phyloP scores from a whole-genome alignment of 2,888 invertebrate species.

The Monoplex corrugatus region DNA sequence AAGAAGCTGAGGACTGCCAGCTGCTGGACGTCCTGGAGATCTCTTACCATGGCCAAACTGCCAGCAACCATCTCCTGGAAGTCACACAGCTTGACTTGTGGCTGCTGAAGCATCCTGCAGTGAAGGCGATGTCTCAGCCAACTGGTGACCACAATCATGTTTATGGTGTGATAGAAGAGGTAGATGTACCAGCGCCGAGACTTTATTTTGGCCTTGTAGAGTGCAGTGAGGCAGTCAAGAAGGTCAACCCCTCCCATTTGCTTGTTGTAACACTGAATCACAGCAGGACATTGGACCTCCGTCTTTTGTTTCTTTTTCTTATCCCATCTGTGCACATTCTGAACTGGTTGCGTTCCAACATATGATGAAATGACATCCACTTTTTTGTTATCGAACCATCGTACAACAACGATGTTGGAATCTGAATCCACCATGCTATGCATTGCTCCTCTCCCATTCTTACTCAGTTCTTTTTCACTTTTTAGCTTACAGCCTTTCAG shows the following conservation, averaged over 20 bases:
- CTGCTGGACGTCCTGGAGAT: too few species aligned
- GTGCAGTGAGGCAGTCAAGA: conserved; percentile 45
- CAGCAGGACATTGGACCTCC: conserved; percentile 42
- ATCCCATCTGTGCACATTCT: conserved; percentile 7
- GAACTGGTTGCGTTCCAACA: conserved; percentile 41
- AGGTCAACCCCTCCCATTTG: conserved; percentile 54
- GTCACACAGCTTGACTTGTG: too few species aligned
- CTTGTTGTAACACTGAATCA: conserved; percentile 51
- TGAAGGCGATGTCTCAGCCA: too few species aligned
- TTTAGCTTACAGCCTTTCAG: conserved; percentile 55
- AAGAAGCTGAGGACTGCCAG: too few species aligned
- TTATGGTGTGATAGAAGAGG: conserved; percentile 57
- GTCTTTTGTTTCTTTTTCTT: conserved; percentile 40
- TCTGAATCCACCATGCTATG: conserved; percentile 54
- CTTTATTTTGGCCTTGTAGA: conserved; percentile 49
- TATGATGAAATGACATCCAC: conserved; percentile 54
- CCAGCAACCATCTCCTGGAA: too few species aligned
- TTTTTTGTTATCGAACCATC: conserved; percentile 62
- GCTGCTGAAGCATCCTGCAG: too few species aligned
- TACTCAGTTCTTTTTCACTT: conserved; percentile 57
- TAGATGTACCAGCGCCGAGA: conserved; percentile 57
- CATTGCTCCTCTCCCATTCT: conserved; percentile 56
- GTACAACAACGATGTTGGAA: conserved; percentile 52
- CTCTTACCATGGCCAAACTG: too few species aligned
- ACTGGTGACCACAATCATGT: conserved; percentile 55